Conservation (phyloP, 1,140 invertebrate species). For the Marisa cornuarietis region DNA sequence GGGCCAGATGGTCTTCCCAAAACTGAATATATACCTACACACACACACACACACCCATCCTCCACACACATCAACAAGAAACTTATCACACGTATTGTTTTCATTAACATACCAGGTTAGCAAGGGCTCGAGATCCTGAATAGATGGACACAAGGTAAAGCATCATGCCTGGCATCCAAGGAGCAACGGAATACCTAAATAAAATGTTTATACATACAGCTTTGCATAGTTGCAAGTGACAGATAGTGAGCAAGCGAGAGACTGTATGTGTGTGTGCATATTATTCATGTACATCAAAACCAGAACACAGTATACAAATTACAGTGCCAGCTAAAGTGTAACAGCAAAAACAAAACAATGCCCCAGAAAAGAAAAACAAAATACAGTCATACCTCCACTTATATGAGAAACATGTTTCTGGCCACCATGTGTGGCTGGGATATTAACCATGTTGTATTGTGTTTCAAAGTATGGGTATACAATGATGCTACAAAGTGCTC, state of each 20-base stretch:
- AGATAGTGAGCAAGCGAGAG: constrained; percentile 15
- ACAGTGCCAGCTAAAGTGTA: too few species aligned
- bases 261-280: constrained; percentile 29
- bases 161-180: constrained; percentile 60
- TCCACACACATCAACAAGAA: neutral
- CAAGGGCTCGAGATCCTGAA: constrained; percentile 63
- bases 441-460: too few species aligned
- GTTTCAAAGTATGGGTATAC: too few species aligned
- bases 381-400: too few species aligned
- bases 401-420: too few species aligned
- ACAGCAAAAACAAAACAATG: too few species aligned
- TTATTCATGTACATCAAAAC: neutral
- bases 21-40: too few species aligned
- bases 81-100: neutral
- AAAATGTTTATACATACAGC: constrained; percentile 9
- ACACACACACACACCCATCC: neutral
- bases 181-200: constrained; percentile 54
- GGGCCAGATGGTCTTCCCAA: too few species aligned
- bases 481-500: too few species aligned
- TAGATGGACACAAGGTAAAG: constrained; percentile 61
- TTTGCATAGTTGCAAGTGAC: neutral
- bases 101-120: constrained; percentile 55
- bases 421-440: too few species aligned
- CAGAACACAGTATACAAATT: too few species aligned
- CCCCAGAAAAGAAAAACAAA: too few species aligned